These are phyloP conservation scores for Incurvaria masculella DNA, from an alignment of 2,888 invertebrate genomes.

Conservation along the genomic window DNA sequence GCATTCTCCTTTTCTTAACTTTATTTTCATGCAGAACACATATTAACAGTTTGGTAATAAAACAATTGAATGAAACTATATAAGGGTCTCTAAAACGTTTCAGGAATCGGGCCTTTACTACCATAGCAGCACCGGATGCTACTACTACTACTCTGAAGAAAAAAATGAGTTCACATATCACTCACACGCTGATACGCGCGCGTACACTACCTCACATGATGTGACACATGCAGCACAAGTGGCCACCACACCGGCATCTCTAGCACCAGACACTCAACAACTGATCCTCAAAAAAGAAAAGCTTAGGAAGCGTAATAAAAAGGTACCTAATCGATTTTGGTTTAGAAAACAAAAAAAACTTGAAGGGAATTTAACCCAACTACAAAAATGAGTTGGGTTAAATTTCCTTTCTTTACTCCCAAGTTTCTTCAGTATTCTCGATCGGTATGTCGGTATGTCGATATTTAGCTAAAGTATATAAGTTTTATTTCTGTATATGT, in stretches of 20 bases:
- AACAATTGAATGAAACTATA: background rate
- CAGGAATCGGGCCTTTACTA: constrained; percentile 87
- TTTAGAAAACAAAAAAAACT: too few relatives aligned
- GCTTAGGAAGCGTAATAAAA: constrained; percentile 42
- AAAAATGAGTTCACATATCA: constrained; percentile 76
- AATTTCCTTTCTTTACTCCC: too few relatives aligned
- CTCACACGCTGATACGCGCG: constrained; percentile 64
- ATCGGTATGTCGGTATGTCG: too few relatives aligned
- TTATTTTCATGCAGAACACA: too few relatives aligned
- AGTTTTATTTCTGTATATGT: too few relatives aligned
- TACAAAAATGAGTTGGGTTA: too few relatives aligned
- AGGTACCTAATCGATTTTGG: too few relatives aligned
- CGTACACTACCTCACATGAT: background rate
- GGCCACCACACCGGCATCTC: constrained; percentile 20
- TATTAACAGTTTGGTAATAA: background rate
- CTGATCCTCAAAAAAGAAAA: constrained; percentile 30
- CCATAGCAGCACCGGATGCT: constrained; percentile 80
- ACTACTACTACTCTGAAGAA: constrained; percentile 77
- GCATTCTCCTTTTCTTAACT: too few relatives aligned
- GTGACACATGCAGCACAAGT: constrained; percentile 21
- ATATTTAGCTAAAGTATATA: too few relatives aligned
- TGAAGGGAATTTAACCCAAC: too few relatives aligned
- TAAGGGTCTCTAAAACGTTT: constrained; percentile 8
- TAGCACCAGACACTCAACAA: background rate
- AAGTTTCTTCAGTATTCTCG: too few relatives aligned